phyloP scores from a whole-genome alignment of 1,140 invertebrate species.

The Babylonia areolata region DNA sequence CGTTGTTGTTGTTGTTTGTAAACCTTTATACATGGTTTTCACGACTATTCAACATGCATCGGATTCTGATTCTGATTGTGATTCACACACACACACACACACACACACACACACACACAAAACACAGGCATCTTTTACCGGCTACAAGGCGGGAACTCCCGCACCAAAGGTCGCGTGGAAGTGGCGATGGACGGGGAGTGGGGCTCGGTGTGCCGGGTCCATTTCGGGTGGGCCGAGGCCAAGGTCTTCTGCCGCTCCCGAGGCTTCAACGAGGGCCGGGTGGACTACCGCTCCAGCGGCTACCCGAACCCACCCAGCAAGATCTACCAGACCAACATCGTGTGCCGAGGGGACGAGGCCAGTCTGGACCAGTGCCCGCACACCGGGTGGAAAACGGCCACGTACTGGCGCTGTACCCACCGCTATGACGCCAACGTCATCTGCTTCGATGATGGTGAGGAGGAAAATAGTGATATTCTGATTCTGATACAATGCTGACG shows the following conservation, averaged over 20 bases:
- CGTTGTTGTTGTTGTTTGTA: too few species aligned
- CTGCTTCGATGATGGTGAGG: conserved; percentile 33
- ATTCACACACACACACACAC: too few species aligned
- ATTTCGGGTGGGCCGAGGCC: conserved; percentile 59
- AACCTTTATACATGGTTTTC: too few species aligned
- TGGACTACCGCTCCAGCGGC: background rate
- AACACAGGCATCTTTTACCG: conserved; percentile 29
- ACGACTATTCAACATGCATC: too few species aligned
- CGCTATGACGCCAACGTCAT: conserved; percentile 14
- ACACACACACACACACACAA: too few species aligned
- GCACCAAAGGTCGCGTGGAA: conserved; percentile 54
- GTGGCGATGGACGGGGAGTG: conserved; percentile 56
- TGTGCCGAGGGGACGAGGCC: conserved; percentile 57
- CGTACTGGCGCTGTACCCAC: conserved; percentile 50
- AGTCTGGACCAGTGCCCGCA: conserved; percentile 60
- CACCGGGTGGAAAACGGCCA: conserved; percentile 52
- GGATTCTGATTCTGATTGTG: too few species aligned
- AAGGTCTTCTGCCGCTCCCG: conserved; percentile 57
- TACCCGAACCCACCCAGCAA: conserved; percentile 22
- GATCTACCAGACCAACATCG: conserved; percentile 25
- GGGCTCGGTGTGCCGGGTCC: conserved; percentile 60
- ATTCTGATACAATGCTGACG: too few species aligned
- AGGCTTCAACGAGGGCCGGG: conserved; percentile 53
- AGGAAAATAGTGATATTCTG: too few species aligned
- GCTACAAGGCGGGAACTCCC: background rate